Conservation (phyloP, 2,888 invertebrate species). For the Mesorhabditis belari region DNA sequence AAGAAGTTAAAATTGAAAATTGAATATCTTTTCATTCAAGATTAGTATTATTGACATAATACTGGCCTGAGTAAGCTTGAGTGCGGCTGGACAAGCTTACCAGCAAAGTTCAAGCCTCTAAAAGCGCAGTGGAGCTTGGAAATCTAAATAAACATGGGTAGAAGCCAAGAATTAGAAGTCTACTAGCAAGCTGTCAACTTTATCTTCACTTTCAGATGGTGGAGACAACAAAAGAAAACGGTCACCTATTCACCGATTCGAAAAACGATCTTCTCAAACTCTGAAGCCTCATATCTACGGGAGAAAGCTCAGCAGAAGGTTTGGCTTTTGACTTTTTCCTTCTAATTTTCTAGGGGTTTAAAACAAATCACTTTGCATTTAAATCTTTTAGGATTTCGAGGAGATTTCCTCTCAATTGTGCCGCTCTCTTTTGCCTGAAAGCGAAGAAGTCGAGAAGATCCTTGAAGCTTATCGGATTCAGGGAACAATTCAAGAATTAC, state of each 20-base stretch:
- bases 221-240: neutral
- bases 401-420: neutral
- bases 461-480: neutral
- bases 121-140: too few relatives aligned
- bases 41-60: too few relatives aligned
- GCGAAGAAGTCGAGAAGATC: neutral
- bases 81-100: too few relatives aligned
- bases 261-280: neutral
- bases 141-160: too few relatives aligned
- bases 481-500: neutral
- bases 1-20: too few relatives aligned
- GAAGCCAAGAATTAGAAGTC: too few relatives aligned
- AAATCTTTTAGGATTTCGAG: neutral
- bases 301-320: neutral
- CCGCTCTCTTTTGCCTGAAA: neutral
- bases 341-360: neutral
- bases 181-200: too few relatives aligned
- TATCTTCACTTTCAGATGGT: neutral
- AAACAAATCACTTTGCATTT: neutral
- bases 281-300: neutral
- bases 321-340: neutral
- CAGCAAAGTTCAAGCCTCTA: too few relatives aligned
- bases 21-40: too few relatives aligned
- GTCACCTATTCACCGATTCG: neutral
- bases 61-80: too few relatives aligned